phyloP scores from a whole-genome alignment of 2,888 invertebrate genomes.

The Pollenia angustigena region DNA sequence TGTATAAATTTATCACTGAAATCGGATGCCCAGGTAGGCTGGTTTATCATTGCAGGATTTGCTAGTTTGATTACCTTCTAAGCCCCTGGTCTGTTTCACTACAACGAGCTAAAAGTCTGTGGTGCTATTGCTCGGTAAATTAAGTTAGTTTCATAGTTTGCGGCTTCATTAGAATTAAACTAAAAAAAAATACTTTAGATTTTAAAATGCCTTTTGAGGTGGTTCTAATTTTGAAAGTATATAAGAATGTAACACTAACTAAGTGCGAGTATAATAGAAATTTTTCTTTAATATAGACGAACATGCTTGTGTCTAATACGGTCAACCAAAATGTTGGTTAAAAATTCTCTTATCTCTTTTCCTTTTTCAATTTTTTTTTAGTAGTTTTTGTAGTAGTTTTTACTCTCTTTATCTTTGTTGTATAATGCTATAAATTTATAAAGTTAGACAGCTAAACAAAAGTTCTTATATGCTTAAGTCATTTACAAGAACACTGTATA shows the following conservation, averaged over 20 bases:
- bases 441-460: constrained; percentile 38
- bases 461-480: constrained; percentile 35
- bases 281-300: background rate
- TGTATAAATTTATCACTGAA: too few species aligned
- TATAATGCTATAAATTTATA: constrained; percentile 12
- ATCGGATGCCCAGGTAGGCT: too few species aligned
- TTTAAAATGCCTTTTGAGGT: too few species aligned
- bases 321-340: background rate
- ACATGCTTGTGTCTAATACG: background rate
- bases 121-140: too few species aligned
- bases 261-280: background rate
- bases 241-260: background rate
- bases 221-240: background rate
- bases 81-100: too few species aligned
- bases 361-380: background rate
- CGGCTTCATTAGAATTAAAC: too few species aligned
- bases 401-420: background rate
- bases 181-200: too few species aligned
- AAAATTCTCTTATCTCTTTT: background rate
- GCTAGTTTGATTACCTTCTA: too few species aligned
- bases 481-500: constrained; percentile 5
- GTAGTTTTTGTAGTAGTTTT: background rate
- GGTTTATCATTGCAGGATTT: too few species aligned
- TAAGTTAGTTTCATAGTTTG: too few species aligned
- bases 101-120: too few species aligned